phyloP scores from a whole-genome alignment of 2,888 invertebrate genomes.

The Stegophylla sp. region DNA sequence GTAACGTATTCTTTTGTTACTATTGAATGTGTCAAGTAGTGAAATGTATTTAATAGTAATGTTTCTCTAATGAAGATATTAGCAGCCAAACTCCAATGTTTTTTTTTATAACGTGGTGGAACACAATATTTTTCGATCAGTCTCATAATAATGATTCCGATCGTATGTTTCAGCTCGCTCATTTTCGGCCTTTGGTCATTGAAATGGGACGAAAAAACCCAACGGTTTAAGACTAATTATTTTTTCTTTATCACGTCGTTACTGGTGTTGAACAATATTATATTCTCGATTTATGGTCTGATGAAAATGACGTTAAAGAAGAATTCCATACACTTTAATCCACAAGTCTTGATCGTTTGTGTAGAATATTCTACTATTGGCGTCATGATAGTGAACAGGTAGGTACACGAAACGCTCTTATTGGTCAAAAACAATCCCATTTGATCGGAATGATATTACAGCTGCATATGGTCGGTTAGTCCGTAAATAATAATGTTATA shows the following conservation, averaged over 20 bases:
- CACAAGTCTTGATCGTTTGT: background rate
- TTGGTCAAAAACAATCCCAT: too few species aligned
- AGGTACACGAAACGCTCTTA: background rate
- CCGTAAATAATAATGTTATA: too few species aligned
- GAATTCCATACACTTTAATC: background rate
- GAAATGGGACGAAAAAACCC: background rate
- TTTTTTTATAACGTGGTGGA: too few species aligned
- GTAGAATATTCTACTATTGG: background rate
- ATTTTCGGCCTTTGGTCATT: slow-evolving; percentile 32
- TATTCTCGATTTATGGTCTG: background rate
- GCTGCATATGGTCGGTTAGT: too few species aligned
- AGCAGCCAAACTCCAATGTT: too few species aligned
- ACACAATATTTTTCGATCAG: background rate
- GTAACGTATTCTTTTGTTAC: background rate
- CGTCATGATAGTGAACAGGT: background rate
- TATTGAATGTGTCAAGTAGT: too few species aligned
- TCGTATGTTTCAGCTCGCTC: slow-evolving; percentile 17
- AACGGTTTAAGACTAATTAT: background rate
- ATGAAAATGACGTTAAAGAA: rapidly evolving
- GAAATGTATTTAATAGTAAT: background rate
- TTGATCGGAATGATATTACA: too few species aligned
- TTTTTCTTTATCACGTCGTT: background rate
- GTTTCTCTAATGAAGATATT: too few species aligned
- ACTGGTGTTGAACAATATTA: background rate
- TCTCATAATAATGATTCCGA: background rate